Conservation (phyloP, 2,797 vertebrate species). For the Valencia hispanica region DNA sequence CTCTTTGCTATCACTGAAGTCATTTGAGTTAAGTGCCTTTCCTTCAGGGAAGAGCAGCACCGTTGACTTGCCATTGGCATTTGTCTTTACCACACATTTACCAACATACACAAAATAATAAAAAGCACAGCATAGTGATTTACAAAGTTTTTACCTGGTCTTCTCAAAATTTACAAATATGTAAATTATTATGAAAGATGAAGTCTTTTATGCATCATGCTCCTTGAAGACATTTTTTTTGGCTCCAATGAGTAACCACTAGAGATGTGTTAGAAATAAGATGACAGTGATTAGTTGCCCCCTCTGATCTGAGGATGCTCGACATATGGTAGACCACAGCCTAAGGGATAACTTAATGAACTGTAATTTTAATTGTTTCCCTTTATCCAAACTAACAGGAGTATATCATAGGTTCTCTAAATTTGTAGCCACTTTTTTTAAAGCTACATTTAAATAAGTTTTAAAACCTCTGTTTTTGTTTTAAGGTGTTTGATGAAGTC, state of each 20-base stretch:
- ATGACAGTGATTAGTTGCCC: conserved; percentile 53
- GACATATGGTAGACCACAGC: conserved; percentile 50
- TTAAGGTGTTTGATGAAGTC: background rate
- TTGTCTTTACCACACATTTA: background rate
- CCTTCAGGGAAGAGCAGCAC: conserved; percentile 43
- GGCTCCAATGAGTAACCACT: conserved; percentile 44
- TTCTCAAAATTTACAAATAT: background rate
- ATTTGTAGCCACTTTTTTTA: conserved; percentile 15
- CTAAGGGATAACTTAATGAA: conserved; percentile 50
- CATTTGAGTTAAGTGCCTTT: conserved; percentile 74
- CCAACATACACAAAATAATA: background rate
- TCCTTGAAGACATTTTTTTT: conserved; percentile 60
- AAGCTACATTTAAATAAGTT: background rate
- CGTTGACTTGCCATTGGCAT: conserved; percentile 46
- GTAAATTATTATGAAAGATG: conserved; percentile 18
- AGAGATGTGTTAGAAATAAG: conserved; percentile 46
- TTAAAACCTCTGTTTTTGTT: background rate
- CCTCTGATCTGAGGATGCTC: conserved; percentile 46
- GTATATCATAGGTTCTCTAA: conserved; percentile 9
- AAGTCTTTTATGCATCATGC: conserved; percentile 46
- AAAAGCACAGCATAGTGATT: conserved; percentile 8
- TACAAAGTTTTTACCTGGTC: conserved; percentile 15
- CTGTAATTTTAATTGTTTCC: conserved; percentile 46
- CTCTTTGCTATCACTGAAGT: conserved; percentile 54
- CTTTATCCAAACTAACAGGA: conserved; percentile 31